phyloP scores from a whole-genome alignment of 2,888 invertebrate species.

The Sarcophaga variegata region DNA sequence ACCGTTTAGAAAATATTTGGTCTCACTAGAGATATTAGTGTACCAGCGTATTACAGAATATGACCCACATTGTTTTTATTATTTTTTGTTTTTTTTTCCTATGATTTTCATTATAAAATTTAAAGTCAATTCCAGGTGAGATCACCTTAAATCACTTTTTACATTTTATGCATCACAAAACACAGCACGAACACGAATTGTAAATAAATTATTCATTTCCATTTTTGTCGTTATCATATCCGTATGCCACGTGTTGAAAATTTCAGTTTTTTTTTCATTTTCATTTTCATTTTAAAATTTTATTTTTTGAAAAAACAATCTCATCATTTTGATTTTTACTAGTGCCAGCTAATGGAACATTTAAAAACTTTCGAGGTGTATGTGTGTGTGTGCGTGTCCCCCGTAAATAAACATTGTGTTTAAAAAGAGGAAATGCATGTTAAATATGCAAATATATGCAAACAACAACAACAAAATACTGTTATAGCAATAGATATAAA shows the following conservation, averaged over 20 bases:
- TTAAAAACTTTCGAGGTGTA: not conserved
- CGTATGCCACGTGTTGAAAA: constrained; percentile 14
- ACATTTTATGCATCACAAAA: constrained; percentile 17
- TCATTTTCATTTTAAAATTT: not conserved
- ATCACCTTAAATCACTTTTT: not conserved
- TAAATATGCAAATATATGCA: constrained; percentile 35
- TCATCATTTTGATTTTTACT: not conserved
- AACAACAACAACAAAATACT: not conserved
- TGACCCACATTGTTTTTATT: not conserved
- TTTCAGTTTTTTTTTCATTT: not conserved
- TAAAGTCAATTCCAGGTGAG: constrained; percentile 1
- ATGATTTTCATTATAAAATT: too few species aligned
- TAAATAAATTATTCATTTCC: constrained; percentile 15
- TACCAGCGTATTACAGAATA: too few species aligned
- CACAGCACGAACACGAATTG: not conserved
- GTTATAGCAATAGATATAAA: not conserved
- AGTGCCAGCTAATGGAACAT: not conserved
- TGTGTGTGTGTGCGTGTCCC: not conserved
- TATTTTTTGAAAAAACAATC: not conserved
- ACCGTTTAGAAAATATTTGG: too few species aligned
- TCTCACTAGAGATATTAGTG: too few species aligned
- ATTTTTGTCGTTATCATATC: constrained; percentile 28
- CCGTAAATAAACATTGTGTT: constrained; percentile 17
- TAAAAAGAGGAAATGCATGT: constrained; percentile 28
- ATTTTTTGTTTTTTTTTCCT: not conserved